Evolutionary conservation across 2,797 vertebrate genomes (phyloP).

Genomic region (Darevskia mixta): DNA sequence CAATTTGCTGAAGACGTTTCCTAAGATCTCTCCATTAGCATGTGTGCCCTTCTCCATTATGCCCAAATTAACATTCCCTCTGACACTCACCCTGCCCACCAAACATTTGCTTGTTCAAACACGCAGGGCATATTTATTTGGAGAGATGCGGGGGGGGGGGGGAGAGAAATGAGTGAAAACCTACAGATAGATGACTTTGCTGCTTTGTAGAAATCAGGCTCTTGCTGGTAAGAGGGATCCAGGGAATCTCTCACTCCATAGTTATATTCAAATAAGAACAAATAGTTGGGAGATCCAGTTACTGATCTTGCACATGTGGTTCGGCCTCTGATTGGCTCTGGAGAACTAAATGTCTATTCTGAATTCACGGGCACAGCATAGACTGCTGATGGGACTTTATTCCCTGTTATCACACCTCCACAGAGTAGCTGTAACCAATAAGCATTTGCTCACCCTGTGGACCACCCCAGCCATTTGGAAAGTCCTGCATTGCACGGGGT

Average conservation of each 20-base stretch:
- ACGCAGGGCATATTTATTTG: neutral
- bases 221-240: neutral
- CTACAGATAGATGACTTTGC: neutral
- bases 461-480: no score
- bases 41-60: neutral
- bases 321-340: neutral
- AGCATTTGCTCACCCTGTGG: neutral
- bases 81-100: neutral
- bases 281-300: neutral
- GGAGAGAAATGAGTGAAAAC: neutral
- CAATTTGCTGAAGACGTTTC: neutral
- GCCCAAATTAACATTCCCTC: neutral
- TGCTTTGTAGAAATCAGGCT: neutral
- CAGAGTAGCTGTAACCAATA: neutral
- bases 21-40: neutral
- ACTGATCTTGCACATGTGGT: neutral
- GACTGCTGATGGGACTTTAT: neutral
- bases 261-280: neutral
- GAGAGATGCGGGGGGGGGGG: neutral
- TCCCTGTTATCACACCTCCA: neutral
- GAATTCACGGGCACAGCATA: neutral
- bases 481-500: no score
- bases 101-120: neutral
- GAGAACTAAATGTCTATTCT: neutral
- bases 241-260: neutral